phyloP scores from a whole-genome alignment of 2,113 vertebrate genomes.

The Talpa occidentalis region DNA sequence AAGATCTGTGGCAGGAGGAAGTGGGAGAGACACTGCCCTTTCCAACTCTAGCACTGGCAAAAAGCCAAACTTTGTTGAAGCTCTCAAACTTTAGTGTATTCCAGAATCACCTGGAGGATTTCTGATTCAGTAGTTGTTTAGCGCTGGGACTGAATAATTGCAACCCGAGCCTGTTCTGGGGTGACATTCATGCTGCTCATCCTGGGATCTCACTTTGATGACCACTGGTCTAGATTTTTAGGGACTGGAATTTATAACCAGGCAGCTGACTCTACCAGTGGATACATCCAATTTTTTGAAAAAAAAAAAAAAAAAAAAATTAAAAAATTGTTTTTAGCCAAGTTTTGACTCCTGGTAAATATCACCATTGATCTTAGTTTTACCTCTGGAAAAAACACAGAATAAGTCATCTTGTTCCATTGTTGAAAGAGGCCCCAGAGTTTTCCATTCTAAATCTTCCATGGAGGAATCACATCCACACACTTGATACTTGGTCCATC shows the following conservation, averaged over 20 bases:
- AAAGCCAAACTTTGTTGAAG: not conserved
- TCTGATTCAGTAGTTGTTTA: not conserved
- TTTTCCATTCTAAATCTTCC: slow-evolving; percentile 40
- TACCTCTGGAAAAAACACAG: slow-evolving; percentile 59
- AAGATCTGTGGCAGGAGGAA: not conserved
- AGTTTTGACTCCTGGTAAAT: slow-evolving; percentile 35
- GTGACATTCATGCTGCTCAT: not conserved
- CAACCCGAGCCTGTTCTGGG: not conserved
- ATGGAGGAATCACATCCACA: not conserved
- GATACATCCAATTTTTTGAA: slow-evolving; percentile 30
- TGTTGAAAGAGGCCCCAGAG: slow-evolving; percentile 43
- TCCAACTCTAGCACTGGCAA: not conserved
- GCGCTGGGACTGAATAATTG: not conserved
- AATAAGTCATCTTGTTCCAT: slow-evolving; percentile 52
- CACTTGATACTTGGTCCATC: not conserved
- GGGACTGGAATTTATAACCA: not conserved
- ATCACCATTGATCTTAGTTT: slow-evolving; percentile 62
- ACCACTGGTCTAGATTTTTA: not conserved
- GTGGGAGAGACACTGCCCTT: not conserved
- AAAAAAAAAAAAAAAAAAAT: not conserved
- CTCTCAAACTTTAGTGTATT: slow-evolving; percentile 9
- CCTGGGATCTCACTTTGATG: slow-evolving; percentile 11
- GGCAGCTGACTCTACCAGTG: not conserved
- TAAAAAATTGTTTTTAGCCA: slow-evolving; percentile 48
- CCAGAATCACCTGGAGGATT: slow-evolving; percentile 21